These are phyloP conservation scores for Sebastiscus tertius DNA, from an alignment of 2,797 vertebrate genomes.

Conservation along the genomic window DNA sequence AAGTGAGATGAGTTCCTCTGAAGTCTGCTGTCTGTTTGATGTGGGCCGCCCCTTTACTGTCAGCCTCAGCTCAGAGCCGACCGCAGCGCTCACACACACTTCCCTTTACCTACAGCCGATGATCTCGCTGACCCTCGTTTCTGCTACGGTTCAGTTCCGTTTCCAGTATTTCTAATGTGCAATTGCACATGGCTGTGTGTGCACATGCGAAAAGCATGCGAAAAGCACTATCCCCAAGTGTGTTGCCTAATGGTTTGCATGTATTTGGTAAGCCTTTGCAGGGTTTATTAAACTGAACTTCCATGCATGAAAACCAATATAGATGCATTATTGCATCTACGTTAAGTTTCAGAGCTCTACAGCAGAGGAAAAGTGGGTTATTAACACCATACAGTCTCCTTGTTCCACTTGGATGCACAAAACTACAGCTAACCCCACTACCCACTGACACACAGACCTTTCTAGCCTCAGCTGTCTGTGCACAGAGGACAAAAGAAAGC, in stretches of 20 bases:
- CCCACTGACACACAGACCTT: constrained; percentile 32
- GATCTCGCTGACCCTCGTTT: constrained; percentile 33
- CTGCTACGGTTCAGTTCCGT: background rate
- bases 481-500: constrained; percentile 58
- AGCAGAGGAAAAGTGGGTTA: background rate
- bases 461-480: constrained; percentile 27
- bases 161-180: background rate
- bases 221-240: background rate
- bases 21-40: constrained; percentile 63
- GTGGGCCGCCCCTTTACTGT: constrained; percentile 63
- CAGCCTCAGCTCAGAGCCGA: constrained; percentile 45
- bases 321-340: too few species aligned
- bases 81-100: constrained; percentile 39
- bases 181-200: background rate
- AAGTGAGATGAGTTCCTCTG: constrained; percentile 49
- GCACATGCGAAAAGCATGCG: background rate
- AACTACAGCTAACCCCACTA: constrained; percentile 3
- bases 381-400: background rate
- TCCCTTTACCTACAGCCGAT: background rate
- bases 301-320: background rate
- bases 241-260: constrained; percentile 6
- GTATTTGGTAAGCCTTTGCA: background rate
- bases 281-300: background rate
- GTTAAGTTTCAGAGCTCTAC: background rate
- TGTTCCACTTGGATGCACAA: constrained; percentile 45